Evolutionary conservation across 1,140 invertebrate genomes (phyloP).

Genomic region (Nymphalis io): DNA sequence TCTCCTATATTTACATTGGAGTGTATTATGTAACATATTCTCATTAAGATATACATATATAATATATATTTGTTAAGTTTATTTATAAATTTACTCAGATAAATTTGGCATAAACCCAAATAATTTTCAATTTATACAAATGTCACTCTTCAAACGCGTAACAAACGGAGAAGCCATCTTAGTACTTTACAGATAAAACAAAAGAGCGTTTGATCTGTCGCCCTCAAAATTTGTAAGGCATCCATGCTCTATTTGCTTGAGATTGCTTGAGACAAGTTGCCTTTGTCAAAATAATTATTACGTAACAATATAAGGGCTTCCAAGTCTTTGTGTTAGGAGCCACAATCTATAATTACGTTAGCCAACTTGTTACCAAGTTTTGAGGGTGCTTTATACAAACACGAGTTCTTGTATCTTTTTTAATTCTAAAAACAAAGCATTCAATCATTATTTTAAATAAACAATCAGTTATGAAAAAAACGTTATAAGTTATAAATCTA

Average conservation of each 20-base stretch:
- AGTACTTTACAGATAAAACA: conserved; percentile 67
- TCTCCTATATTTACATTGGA: no score
- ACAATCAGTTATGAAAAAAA: no score
- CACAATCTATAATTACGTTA: background rate
- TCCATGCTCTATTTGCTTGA: conserved; percentile 41
- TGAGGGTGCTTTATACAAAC: background rate
- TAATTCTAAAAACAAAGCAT: background rate
- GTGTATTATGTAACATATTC: no score
- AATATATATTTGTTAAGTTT: no score
- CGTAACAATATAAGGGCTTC: conserved; percentile 38
- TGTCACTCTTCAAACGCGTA: conserved; percentile 17
- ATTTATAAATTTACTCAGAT: background rate
- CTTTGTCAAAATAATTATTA: conserved; percentile 62
- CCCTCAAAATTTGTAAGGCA: conserved; percentile 59
- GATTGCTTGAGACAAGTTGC: conserved; percentile 60
- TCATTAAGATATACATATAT: no score
- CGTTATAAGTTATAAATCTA: no score
- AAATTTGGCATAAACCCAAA: conserved; percentile 41
- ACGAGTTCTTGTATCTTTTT: background rate
- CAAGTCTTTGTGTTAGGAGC: conserved; percentile 19
- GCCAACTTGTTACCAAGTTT: conserved; percentile 1
- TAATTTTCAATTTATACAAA: background rate
- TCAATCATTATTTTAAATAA: no score
- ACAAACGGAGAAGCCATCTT: conserved; percentile 48
- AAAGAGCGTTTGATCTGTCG: conserved; percentile 67